These are phyloP conservation scores for Alaudala cheleensis DNA, from an alignment of 2,113 vertebrate species.

Conservation along the genomic window DNA sequence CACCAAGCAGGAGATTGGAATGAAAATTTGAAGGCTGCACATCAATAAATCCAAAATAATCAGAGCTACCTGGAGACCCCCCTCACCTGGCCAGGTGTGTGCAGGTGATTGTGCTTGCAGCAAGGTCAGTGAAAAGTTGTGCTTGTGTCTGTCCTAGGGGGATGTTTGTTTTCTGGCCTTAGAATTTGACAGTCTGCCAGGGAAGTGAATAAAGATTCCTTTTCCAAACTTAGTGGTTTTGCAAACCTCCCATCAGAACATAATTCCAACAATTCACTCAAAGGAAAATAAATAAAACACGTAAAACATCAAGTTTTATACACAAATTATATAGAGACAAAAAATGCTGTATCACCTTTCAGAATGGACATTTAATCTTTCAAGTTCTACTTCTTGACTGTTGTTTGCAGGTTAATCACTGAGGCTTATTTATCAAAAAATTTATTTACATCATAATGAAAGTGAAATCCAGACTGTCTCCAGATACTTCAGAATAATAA, in stretches of 20 bases:
- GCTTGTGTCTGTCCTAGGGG: rapidly evolving
- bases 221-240: background rate
- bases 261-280: background rate
- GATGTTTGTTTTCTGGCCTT: background rate
- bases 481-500: background rate
- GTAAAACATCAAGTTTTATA: background rate
- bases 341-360: background rate
- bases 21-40: background rate
- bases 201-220: background rate
- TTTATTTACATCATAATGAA: background rate
- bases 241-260: background rate
- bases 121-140: background rate
- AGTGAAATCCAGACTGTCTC: background rate
- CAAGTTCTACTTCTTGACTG: background rate
- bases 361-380: background rate
- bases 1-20: background rate
- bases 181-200: background rate
- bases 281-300: background rate
- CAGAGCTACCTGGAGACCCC: background rate
- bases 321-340: background rate
- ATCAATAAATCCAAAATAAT: background rate
- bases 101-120: background rate
- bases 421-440: background rate
- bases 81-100: rapidly evolving
- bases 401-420: background rate